Base-by-base conservation (phyloP, 30 jellyfish, hydroid and myxozoan species). In the Aurelia sp. region DNA sequence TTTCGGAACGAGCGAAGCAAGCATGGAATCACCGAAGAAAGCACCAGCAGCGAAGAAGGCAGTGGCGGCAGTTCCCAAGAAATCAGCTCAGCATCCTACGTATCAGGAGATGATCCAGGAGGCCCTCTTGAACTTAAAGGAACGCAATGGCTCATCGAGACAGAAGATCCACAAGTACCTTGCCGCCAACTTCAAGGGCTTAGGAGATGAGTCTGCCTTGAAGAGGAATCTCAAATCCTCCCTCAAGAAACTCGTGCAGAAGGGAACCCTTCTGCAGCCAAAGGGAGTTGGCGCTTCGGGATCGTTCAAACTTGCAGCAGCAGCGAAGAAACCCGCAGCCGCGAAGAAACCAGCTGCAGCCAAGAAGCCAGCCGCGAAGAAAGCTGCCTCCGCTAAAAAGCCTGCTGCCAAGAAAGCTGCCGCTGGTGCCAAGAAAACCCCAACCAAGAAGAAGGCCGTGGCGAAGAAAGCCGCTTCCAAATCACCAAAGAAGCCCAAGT, bases 261-360 rank as follows among this genome's bases (percentile, higher is more conserved):
- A 57, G 20, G 92, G 92, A 27, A 27, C 40, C 33, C 61, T 82
- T 35, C 11, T 55, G 15, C 89, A 82, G 21, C 33, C 86, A 19
- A 82, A 82, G 57, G 92, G 92, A 4, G 73, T 64, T 8, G 92
- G 92, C 13, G 92, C 92, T n/a, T 51, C 86, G 27, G 92, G 92
- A 15, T 82, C 92, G 6, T 82, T 82, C 76, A 82, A 69, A 30
- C 67, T 82, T 4, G 84, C 40, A 6, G 55, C 55, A 44, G 55
- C 55, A 44, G 55, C 55, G 15, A 44, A 44, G 55, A 44, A 44
- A 44, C 55, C 55, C 16, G 55, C 55, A 10, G 55, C 55, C 62
- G 55, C 44, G 76, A 82, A 66, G 31, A 31, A 57, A 62, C 40
- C 66, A 31, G 78, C 88, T 17, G 53, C 81, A 55, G 50, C 64